Evolutionary conservation across 64 coral and sea anemone genomes (phyloP).

Genomic region (Acropora tenuis): DNA sequence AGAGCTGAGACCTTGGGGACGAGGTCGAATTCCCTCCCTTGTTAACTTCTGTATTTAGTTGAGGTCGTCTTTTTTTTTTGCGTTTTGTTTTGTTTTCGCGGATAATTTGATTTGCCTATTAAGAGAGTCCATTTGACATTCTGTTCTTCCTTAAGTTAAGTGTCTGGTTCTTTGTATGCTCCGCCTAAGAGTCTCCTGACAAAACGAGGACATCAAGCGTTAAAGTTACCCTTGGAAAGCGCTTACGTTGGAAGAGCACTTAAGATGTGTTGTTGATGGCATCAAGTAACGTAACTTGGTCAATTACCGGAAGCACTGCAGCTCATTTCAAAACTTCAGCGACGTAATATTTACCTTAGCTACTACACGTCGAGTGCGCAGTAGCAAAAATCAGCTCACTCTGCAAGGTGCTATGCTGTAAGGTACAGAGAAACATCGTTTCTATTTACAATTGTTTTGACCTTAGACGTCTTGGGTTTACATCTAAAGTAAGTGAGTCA

Average conservation of each 20-base stretch:
- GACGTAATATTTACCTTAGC: not conserved
- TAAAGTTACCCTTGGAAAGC: not conserved
- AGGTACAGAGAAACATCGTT: too few relatives aligned
- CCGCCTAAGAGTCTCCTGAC: not conserved
- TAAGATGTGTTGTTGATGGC: not conserved
- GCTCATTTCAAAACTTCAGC: too few relatives aligned
- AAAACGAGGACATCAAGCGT: not conserved
- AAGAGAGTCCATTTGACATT: not conserved
- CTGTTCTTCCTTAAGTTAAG: not conserved
- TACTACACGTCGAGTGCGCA: not conserved
- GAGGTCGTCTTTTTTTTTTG: not conserved
- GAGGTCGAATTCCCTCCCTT: too few relatives aligned
- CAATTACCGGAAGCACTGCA: too few relatives aligned
- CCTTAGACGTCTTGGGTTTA: too few relatives aligned
- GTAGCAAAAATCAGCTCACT: not conserved
- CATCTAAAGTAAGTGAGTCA: too few relatives aligned
- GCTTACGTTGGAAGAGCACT: conserved; percentile 1
- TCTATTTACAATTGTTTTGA: too few relatives aligned
- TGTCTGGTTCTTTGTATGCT: not conserved
- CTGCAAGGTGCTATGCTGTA: too few relatives aligned
- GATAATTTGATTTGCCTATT: not conserved
- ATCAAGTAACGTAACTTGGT: not conserved
- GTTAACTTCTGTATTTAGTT: not conserved
- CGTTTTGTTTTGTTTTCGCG: not conserved
- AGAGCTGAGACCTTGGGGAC: too few relatives aligned